Evolutionary conservation across 1,140 invertebrate genomes (phyloP), one percentile per base, ranked within the genome.

Genomic region (Drosophila persimilis): DNA sequence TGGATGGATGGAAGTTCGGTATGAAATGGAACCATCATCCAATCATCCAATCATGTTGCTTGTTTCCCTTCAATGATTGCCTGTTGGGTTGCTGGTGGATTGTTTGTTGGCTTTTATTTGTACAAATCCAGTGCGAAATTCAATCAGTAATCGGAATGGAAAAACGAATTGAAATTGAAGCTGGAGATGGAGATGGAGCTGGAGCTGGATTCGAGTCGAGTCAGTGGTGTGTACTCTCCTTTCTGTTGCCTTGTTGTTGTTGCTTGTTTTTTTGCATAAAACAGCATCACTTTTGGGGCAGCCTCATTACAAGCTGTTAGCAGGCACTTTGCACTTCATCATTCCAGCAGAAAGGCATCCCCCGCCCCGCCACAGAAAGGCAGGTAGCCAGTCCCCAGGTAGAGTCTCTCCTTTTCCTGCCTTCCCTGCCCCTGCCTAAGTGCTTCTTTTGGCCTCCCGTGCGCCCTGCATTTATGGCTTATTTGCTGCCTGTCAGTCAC

Each of bases 231-330:
- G 24, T 67, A 17, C 17, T 45, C 24, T 20, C 8, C 26, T 0
- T 3, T 9, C 24, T 7, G 11, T 0, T 24, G 11, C 13, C 17
- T 7, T 29, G 8, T 39, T 24, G 2, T 53, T 20, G 1, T 13
- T 9, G 17, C 17, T n/a, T 20, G 0, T 9, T 20, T 11, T 31
- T 56, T 56, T 22, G 55, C 75, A 75, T 71, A 75, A 80, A 66
- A 61, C 17, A 51, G 44, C 57, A 51, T 70, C 79, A 66, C 58
- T 79, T 83, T 77, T 52, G 7, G 15, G 47, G 67, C 72, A 11
- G 35, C 35, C 35, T 88, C 79, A 83, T 88, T 89, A 88, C 84
- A 83, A 83, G 84, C 72, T 89, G 84, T 88, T 88, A 88, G 84
- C 79, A 66, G 64, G 65, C 84, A 89, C 58, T 88, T 88, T 89